Evolutionary conservation across 2,888 invertebrate genomes (phyloP), one percentile per base, ranked within the genome.

Genomic region (Petrolisthes manimaculis): DNA sequence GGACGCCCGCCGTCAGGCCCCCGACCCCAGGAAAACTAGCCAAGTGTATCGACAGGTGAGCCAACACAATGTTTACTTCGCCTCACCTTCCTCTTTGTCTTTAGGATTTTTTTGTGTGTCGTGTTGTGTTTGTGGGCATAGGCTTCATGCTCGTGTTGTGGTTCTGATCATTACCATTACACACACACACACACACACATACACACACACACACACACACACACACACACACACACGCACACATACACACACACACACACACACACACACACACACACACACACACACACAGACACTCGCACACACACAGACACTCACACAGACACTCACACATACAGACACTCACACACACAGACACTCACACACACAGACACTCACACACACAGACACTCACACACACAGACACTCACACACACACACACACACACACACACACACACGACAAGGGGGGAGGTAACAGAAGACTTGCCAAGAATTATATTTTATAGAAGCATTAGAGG

Each of bases 1-100:
- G 75, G 96, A 96, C 91, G 95, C 95, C 55, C 89, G 89, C 53
- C 89, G 89, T 55, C 84, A 86, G 56, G 78, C 78, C 8, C 88
- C 86, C 21, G 89, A 89, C 55, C 84, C 85, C 21, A 84, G 89
- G 53, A 89, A 89, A 81, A 88, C 89, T 81, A 87, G 89, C 53
- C 83, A 88, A 12, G 83, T 88, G 53, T 91, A 91, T 85, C 82
- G 89, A 67, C 90, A 90, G 90, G 90, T 90, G 81, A 88, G 89
- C 14, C 75, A 21, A 37, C 18, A 51, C 18, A n/a, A 18, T 8
- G 4, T 74, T 12, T 83, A n/a, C 53, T 56, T n/a, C 21, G 24
- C 55, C 79, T 55, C 61, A 24, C 69, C 53, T 21, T 51, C 67
- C 51, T 3, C 18, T 51, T 24, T 77, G 8, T 51, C 51, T 77